Conservation (phyloP, 2,113 vertebrate species). For the human (Homo sapiens) region GRCh38 chr5:104217001-104217500, state of each 20-base stretch:
- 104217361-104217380: constrained; percentile 52
- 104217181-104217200: not conserved
- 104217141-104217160: not conserved
- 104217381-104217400: constrained; percentile 58
- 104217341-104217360: constrained; percentile 67
- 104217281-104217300: constrained; percentile 56
- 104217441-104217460: not conserved
- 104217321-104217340: constrained; percentile 42
- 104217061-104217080: constrained; percentile 25
- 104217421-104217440: constrained; percentile 60
- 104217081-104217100: constrained; percentile 12
- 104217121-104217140: not conserved
- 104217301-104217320: constrained; percentile 58
- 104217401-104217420: constrained; percentile 52
- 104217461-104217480: constrained; percentile 61
- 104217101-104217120: not conserved
- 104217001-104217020: constrained; percentile 62
- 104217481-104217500: constrained; percentile 22
- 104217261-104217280: constrained; percentile 52
- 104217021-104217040: constrained; percentile 34
- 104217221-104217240: constrained; percentile 24
- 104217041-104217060: constrained; percentile 59
- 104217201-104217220: not conserved
- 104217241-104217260: constrained; percentile 10
- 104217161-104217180: constrained; percentile 33